These are phyloP conservation scores for Trichogramma dendrolimi DNA, from an alignment of 2,888 invertebrate species.

Conservation along the genomic window DNA sequence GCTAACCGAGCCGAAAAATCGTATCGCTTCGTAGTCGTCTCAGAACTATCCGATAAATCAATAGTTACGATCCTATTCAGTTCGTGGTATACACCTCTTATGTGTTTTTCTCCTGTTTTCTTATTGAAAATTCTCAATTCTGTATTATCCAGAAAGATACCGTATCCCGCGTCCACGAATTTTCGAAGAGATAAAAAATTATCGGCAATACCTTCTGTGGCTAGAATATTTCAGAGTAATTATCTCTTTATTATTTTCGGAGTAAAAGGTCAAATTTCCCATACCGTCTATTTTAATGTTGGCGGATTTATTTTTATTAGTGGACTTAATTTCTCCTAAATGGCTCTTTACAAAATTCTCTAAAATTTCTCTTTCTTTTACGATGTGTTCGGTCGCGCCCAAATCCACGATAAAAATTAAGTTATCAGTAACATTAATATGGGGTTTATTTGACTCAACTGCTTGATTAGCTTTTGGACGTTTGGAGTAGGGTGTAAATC, in stretches of 20 bases:
- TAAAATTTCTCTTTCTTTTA: not conserved
- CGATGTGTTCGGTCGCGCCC: not conserved
- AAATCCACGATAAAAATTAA: not conserved
- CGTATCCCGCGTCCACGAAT: not conserved
- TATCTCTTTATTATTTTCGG: too few relatives aligned
- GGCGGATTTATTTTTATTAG: not conserved
- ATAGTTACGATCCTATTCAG: not conserved
- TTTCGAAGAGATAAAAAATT: not conserved
- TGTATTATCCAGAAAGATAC: not conserved
- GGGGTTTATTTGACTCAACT: too few relatives aligned
- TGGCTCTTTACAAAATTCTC: not conserved
- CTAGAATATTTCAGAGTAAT: too few relatives aligned
- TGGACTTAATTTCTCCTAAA: not conserved
- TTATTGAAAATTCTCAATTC: not conserved
- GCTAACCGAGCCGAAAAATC: not conserved
- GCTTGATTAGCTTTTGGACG: too few relatives aligned
- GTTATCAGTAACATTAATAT: not conserved
- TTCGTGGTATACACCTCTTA: not conserved
- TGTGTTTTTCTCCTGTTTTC: not conserved
- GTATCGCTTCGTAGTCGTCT: not conserved
- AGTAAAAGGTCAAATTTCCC: too few relatives aligned
- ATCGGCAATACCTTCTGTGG: not conserved
- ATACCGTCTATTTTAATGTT: not conserved
- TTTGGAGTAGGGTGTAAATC: not conserved
- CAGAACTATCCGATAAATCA: not conserved